A percentile compares a stretch with the other conserved stretches of the same genome.
These are phyloP conservation scores for Araneus ventricosus DNA, from an alignment of 1,140 invertebrate genomes.

Conservation along the genomic window DNA sequence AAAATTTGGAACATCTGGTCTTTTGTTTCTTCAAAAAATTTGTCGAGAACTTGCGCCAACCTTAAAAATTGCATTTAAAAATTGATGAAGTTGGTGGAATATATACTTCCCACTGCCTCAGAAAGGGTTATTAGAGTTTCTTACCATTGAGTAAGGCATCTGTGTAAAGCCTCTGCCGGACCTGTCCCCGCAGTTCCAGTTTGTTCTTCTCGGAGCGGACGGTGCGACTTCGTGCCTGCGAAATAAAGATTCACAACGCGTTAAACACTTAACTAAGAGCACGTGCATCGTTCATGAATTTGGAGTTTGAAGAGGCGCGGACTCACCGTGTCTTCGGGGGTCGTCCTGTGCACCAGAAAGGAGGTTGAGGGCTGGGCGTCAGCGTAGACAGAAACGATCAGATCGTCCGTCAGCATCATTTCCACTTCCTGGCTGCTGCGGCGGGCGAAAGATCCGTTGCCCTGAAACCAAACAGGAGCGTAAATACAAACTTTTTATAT, in stretches of 20 bases:
- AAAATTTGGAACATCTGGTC: too few species aligned
- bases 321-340: background rate
- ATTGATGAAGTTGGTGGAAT: too few species aligned
- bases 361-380: conserved; percentile 78
- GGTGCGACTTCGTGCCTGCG: conserved; percentile 14
- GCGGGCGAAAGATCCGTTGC: conserved; percentile 85
- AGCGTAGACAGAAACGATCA: conserved; percentile 87
- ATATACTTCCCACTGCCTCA: too few species aligned
- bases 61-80: too few species aligned
- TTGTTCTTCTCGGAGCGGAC: conserved; percentile 75
- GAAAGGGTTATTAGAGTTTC: too few species aligned
- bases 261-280: too few species aligned
- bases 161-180: conserved; percentile 86
- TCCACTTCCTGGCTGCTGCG: conserved; percentile 87
- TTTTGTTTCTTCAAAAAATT: too few species aligned
- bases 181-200: conserved; percentile 84
- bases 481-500: background rate
- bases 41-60: too few species aligned
- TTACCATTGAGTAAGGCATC: conserved; percentile 86
- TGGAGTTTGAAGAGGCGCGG: too few species aligned
- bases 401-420: conserved; percentile 88
- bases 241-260: background rate
- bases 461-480: conserved; percentile 78
- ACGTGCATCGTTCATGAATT: too few species aligned
- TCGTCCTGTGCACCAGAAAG: background rate